Evolutionary conservation across 1,140 invertebrate genomes (phyloP), one percentile per base, ranked within the genome.

Genomic region (Phthorimaea operculella): DNA sequence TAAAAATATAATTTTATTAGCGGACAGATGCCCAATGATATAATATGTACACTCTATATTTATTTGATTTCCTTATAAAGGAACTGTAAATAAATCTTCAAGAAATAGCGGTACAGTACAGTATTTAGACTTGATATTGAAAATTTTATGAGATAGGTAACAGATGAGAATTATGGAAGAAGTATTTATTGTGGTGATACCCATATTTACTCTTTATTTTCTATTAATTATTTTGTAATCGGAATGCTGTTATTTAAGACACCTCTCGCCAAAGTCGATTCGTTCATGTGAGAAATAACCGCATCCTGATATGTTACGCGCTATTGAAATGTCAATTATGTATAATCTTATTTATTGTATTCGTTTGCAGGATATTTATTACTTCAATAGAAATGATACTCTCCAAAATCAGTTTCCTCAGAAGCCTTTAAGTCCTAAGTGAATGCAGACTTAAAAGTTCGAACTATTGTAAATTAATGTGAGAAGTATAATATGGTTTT

Each of bases 401-500:
- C 44, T 55, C 33, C n/a, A 57, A 44, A 57, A 51, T 64, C 63
- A 57, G 58, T 64, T 62, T 62, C 50, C 51, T 60, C 58, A 62
- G 45, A 28, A 50, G 52, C 42, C 21, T 44, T 58, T 61, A 52
- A 65, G 60, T 60, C 59, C 52, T 66, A 62, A 63, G 56, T 56
- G 64, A 65, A 65, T 62, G 72, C 73, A 72, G 72, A 73, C 68
- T 68, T 68, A 63, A 65, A 60, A 72, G 61, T 52, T 68, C 52
- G 68, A 63, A 58, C 55, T 61, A 45, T 53, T 56, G 50, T 51
- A 55, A 64, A 66, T 59, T 65, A 64, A 72, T 62, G 76, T 81
- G 78, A 83, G 81, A 82, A 81, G 79, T 84, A 83, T 83, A 84
- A 83, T 83, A 84, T 83, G 76, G 79, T 81, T 79, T 72, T 67